These are phyloP conservation scores for Babylonia areolata DNA, from an alignment of 1,140 invertebrate species.

Conservation along the genomic window DNA sequence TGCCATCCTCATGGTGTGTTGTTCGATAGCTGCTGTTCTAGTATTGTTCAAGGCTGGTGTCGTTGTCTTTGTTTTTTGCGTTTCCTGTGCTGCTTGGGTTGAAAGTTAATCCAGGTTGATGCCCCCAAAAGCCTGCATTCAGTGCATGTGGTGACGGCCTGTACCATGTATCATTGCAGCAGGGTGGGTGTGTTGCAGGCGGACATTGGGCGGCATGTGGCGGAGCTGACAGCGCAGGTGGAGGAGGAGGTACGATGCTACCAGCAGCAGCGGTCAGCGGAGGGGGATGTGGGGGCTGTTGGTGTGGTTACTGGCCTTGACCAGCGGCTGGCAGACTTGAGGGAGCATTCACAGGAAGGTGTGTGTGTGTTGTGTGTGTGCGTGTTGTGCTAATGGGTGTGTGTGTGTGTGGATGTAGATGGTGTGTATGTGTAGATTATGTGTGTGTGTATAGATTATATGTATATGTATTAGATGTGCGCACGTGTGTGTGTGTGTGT, in stretches of 20 bases:
- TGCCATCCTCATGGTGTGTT: too few species aligned
- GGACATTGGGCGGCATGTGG: slow-evolving; percentile 84
- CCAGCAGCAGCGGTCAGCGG: slow-evolving; percentile 42
- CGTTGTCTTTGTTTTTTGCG: too few species aligned
- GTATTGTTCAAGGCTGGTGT: too few species aligned
- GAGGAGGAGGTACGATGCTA: slow-evolving; percentile 35
- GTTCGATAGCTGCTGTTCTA: too few species aligned
- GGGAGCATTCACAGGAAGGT: background rate
- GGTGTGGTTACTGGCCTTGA: slow-evolving; percentile 24
- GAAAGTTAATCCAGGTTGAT: too few species aligned
- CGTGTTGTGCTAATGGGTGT: background rate
- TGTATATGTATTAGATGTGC: too few species aligned
- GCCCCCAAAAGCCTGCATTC: too few species aligned
- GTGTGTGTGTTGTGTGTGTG: background rate
- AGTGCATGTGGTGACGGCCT: too few species aligned
- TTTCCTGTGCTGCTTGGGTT: too few species aligned
- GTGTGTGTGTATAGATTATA: background rate
- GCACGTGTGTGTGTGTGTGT: background rate
- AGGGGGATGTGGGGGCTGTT: background rate
- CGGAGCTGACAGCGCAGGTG: slow-evolving; percentile 77
- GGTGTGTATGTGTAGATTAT: background rate
- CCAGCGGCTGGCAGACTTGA: background rate
- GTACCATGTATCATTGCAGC: too few species aligned
- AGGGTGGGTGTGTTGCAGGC: slow-evolving; percentile 76
- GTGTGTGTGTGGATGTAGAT: background rate